Conservation (phyloP, 2,888 invertebrate species). For the Prosapia bicincta region DNA sequence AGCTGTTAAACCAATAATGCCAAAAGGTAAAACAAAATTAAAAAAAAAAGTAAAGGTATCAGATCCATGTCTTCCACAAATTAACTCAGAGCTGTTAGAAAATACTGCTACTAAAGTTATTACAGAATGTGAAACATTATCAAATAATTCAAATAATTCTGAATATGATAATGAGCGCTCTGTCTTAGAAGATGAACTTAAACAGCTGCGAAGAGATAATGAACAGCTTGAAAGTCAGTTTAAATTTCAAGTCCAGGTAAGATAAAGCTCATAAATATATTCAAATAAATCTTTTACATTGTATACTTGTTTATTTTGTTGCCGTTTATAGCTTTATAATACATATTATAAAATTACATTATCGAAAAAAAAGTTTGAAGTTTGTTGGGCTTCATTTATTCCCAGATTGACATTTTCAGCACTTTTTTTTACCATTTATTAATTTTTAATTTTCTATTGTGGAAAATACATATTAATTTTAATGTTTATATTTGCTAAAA, state of each 20-base stretch:
- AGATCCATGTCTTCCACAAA: constrained; percentile 32
- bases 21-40: constrained; percentile 47
- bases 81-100: constrained; percentile 35
- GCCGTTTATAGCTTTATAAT: too few species aligned
- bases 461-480: too few species aligned
- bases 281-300: too few species aligned
- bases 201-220: constrained; percentile 63
- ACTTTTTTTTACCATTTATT: too few species aligned
- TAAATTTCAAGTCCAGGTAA: constrained; percentile 79
- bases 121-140: background rate
- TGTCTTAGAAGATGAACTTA: constrained; percentile 58
- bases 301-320: too few species aligned
- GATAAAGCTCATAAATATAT: too few species aligned
- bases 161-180: constrained; percentile 44
- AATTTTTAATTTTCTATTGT: too few species aligned
- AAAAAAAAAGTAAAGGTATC: constrained; percentile 42
- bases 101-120: background rate
- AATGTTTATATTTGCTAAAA: too few species aligned
- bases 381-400: too few species aligned
- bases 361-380: too few species aligned
- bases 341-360: too few species aligned
- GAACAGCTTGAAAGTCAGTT: constrained; percentile 71
- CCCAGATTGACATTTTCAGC: too few species aligned
- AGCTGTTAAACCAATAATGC: constrained; percentile 74
- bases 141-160: background rate